Evolutionary conservation across 2,797 vertebrate genomes (phyloP).

Genomic region (Ceryle rudis): DNA sequence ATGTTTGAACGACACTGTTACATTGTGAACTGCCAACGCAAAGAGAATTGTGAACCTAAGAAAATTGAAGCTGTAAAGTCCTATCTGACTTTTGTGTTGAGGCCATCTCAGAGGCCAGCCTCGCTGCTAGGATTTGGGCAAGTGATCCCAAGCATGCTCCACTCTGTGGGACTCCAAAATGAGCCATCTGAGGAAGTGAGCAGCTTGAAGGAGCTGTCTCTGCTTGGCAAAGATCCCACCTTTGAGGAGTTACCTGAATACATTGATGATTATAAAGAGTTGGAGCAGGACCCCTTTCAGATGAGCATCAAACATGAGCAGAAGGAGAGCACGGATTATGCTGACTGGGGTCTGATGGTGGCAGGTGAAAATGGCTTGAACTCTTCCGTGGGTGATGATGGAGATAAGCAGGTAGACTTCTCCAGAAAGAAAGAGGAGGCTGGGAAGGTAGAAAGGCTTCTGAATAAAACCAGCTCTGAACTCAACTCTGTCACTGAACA

Average conservation of each 20-base stretch:
- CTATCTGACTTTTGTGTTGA: constrained; percentile 84
- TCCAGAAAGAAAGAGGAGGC: neutral
- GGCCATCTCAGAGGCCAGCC: constrained; percentile 77
- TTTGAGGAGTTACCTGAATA: constrained; percentile 79
- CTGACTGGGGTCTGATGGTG: constrained; percentile 71
- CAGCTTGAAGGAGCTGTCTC: constrained; percentile 78
- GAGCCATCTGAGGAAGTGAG: constrained; percentile 53
- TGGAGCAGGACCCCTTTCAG: constrained; percentile 72
- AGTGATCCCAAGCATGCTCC: constrained; percentile 72
- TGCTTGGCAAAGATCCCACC: constrained; percentile 73
- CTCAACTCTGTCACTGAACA: neutral
- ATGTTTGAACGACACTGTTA: constrained; percentile 89
- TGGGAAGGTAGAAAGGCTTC: neutral
- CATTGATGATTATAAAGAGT: constrained; percentile 76
- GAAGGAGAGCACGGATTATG: constrained; percentile 51
- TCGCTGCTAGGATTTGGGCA: constrained; percentile 79
- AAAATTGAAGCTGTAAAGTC: constrained; percentile 82
- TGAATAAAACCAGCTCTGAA: constrained; percentile 21
- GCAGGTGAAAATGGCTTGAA: constrained; percentile 76
- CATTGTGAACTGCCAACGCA: constrained; percentile 86
- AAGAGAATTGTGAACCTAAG: constrained; percentile 84
- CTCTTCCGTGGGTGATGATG: constrained; percentile 65
- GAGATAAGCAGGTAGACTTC: constrained; percentile 18
- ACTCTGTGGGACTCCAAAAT: constrained; percentile 49
- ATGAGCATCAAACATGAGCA: constrained; percentile 52